A percentile compares a stretch with the other conserved stretches of the same genome.
Conservation (phyloP, 2,797 vertebrate species). For the Rhynchonycteris naso region DNA sequence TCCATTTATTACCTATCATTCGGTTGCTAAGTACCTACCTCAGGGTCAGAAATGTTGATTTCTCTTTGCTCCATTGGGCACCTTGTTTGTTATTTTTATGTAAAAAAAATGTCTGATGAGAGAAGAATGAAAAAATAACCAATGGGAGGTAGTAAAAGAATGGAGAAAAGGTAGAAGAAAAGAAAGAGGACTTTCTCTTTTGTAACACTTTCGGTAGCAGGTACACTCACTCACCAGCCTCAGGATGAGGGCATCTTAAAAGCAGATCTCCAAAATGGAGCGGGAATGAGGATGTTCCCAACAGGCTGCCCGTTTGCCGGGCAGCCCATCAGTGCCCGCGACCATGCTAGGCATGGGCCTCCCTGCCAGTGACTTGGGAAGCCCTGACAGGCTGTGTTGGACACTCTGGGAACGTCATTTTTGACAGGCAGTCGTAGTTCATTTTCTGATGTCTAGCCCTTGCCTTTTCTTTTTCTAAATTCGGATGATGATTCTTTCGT, state of each 20-base stretch:
- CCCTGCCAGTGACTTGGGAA: conserved; percentile 29
- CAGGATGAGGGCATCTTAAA: conserved; percentile 2
- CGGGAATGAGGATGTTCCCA: not conserved
- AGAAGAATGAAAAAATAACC: not conserved
- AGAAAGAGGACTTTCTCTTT: not conserved
- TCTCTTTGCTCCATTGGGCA: not conserved
- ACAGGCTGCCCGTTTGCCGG: conserved; percentile 2
- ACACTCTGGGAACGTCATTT: conserved; percentile 56
- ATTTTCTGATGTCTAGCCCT: conserved; percentile 37
- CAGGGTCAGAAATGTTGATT: not conserved
- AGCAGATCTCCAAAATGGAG: not conserved
- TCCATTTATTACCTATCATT: not conserved
- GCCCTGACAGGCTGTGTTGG: not conserved
- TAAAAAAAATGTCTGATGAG: not conserved
- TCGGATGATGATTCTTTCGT: conserved; percentile 37
- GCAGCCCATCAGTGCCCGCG: not conserved
- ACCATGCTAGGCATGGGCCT: not conserved
- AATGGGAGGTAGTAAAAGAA: not conserved
- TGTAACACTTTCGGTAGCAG: not conserved
- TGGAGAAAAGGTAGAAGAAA: not conserved
- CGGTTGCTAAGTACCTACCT: not conserved
- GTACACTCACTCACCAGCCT: not conserved
- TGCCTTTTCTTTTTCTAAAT: conserved; percentile 4
- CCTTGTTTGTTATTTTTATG: not conserved
- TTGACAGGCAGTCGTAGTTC: conserved; percentile 54